Evolutionary conservation across 2,113 vertebrate species (phyloP).

Genomic region (Plotosus lineatus): DNA sequence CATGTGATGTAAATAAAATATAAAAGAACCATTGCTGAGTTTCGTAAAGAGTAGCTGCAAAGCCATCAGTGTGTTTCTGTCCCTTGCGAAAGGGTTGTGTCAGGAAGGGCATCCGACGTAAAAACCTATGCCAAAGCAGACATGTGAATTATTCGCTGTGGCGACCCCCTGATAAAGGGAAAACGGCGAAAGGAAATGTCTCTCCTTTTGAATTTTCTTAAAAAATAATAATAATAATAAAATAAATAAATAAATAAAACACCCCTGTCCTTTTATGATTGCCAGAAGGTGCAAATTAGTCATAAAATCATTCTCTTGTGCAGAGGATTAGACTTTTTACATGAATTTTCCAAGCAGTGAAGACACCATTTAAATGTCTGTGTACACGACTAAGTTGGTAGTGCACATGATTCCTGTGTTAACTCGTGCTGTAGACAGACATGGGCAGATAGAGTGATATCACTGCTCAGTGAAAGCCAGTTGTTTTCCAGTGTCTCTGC

Average conservation of each 20-base stretch:
- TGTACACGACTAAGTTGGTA: neutral
- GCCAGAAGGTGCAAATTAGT: neutral
- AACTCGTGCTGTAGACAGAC: slow-evolving; percentile 12
- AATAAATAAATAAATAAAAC: neutral
- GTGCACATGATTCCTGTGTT: slow-evolving; percentile 13
- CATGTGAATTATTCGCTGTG: too few species aligned
- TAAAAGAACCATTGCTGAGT: too few species aligned
- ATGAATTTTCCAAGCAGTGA: neutral
- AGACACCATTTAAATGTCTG: neutral
- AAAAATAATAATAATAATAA: too few species aligned
- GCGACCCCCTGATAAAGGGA: too few species aligned
- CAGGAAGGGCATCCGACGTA: too few species aligned
- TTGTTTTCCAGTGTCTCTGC: slow-evolving; percentile 11
- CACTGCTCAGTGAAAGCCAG: slow-evolving; percentile 13
- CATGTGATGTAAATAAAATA: too few species aligned
- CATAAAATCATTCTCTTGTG: neutral
- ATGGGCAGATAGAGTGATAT: slow-evolving; percentile 27
- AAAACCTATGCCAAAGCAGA: too few species aligned
- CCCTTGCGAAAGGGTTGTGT: too few species aligned
- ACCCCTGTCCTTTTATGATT: neutral
- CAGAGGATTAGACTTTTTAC: neutral
- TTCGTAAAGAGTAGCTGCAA: too few species aligned
- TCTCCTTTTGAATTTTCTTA: too few species aligned
- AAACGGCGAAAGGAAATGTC: too few species aligned
- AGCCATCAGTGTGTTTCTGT: too few species aligned